Conservation (phyloP, 2,797 vertebrate species). For the Enteromius unitaeniatus region DNA sequence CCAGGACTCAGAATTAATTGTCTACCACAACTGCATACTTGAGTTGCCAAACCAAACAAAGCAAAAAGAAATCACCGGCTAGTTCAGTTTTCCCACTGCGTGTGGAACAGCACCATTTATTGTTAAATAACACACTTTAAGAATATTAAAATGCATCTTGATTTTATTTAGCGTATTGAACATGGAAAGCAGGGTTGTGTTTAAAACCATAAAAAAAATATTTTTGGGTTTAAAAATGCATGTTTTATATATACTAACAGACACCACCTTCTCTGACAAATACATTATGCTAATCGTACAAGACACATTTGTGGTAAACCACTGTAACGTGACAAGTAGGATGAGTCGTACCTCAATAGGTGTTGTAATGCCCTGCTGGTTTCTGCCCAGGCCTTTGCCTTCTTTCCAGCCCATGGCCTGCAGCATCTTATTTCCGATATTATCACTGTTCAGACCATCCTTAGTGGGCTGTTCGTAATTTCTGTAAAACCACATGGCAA, state of each 20-base stretch:
- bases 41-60: not conserved
- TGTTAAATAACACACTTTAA: not conserved
- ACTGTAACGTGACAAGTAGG: not conserved
- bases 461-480: constrained; percentile 99
- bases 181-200: not conserved
- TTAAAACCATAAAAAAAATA: not conserved
- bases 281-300: not conserved
- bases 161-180: not conserved
- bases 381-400: constrained; percentile 94
- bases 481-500: constrained; percentile 67
- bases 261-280: not conserved
- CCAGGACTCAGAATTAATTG: not conserved
- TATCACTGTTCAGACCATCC: constrained; percentile 96
- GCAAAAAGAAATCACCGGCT: not conserved
- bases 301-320: not conserved
- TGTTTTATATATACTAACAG: not conserved
- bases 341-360: constrained; percentile 88
- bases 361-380: constrained; percentile 96
- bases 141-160: not conserved
- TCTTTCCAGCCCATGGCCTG: constrained; percentile 99
- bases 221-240: no score
- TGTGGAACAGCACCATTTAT: not conserved
- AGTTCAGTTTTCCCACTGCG: not conserved
- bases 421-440: constrained; percentile 99
- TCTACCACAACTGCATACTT: not conserved